A percentile compares a stretch with the other conserved stretches of the same genome.
Conservation (phyloP, 92 coral and sea anemone genomes). For the Epizoanthus ramosus region DNA sequence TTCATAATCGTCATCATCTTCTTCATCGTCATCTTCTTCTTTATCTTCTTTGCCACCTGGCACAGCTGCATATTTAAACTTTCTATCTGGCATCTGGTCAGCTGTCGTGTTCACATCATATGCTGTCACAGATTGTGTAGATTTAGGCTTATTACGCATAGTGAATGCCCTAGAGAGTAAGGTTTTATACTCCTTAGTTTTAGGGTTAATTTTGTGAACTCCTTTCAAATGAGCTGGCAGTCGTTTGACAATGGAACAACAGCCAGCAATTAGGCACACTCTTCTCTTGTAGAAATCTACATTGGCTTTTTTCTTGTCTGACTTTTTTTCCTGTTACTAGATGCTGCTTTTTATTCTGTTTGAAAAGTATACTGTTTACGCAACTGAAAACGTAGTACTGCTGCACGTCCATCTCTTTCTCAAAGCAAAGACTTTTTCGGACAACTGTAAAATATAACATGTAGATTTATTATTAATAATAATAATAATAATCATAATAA, state of each 20-base stretch:
- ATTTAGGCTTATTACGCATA: constrained; percentile 16
- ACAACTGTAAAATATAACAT: no score
- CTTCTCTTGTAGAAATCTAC: constrained; percentile 3
- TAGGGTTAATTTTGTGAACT: constrained; percentile 15
- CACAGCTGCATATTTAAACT: not conserved
- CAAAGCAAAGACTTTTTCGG: no score
- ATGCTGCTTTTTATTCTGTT: constrained; percentile 15
- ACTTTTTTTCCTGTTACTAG: constrained; percentile 25
- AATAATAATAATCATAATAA: no score
- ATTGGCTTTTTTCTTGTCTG: constrained; percentile 1
- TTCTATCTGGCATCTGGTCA: constrained; percentile 11
- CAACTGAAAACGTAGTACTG: constrained; percentile 16
- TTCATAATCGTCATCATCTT: not conserved
- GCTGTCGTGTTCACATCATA: not conserved
- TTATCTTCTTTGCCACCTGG: constrained; percentile 24
- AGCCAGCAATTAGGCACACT: constrained; percentile 23
- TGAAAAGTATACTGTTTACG: constrained; percentile 25
- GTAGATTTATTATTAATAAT: no score
- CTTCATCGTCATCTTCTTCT: constrained; percentile 19
- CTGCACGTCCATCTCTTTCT: no score
- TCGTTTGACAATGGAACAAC: constrained; percentile 16
- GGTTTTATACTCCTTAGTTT: no score
- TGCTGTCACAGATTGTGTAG: not conserved
- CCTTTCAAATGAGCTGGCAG: constrained; percentile 21
- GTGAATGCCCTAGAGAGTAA: constrained; percentile 3